Base-by-base conservation (phyloP, 2,888 invertebrate species). In the Callimorpha dominula region DNA sequence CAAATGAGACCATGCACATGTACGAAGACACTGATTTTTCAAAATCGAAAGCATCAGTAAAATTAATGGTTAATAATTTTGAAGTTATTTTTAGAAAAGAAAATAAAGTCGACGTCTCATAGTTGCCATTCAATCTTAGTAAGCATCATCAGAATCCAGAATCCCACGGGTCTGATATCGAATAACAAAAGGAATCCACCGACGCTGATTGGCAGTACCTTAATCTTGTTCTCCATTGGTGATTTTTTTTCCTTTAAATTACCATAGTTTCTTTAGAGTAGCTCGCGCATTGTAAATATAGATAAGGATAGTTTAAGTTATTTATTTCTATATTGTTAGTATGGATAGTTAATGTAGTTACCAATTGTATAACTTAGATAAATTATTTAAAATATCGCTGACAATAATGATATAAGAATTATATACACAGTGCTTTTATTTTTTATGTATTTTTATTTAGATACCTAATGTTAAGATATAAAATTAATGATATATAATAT, bases 21-120 rank as follows among this genome's bases (percentile, higher is more conserved):
- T 14, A 50, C 50, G 42, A 49, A 43, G 9, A 65, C 57, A 64
- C 69, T 69, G 69, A 63, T 43, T 15, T 31, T 65, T 52, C 31
- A n/a, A 42, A 65, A 65, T 49, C n/a, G 42, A 65, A 42, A 54
- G 4, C 31, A 72, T 57, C 52, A 62, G 69, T 70, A 50, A 50
- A 20, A n/a, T 15, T 8, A 17, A 14, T 54, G 70, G 70, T 67
- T 1, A 31, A 75, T 31, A 7, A 31, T 64, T 69, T 74, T 79
- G 82, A 78, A 81, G 79, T 81, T 81, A 69, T 70, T 57, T 69
- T 73, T 65, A 42, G n/a, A 65, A 68, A 67, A 70, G 79, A 70
- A 79, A 83, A 85, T 85, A 85, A 88, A 83, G 90, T 91, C 89
- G 90, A 91, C 90, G 87, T 79, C 80, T 84, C 85, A 73, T 78